Percentiles rank a stretch among this genome's conserved stretches.
Evolutionary conservation across 2,797 vertebrate species (phyloP).

Genomic region (Tinamus major): DNA sequence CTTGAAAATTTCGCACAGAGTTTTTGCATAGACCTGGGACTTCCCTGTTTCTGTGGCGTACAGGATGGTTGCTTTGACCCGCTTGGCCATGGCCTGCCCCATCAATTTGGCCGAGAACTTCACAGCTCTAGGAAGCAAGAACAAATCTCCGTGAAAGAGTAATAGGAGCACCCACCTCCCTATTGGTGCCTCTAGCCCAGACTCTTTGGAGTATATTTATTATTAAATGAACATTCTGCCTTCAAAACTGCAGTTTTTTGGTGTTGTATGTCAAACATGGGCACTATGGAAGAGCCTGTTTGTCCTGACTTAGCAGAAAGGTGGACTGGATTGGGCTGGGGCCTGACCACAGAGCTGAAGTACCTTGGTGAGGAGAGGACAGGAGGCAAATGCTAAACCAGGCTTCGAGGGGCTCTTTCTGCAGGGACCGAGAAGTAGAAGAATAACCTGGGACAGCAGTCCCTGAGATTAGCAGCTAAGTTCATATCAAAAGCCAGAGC

Average conservation of each 20-base stretch:
- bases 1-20: slow-evolving; percentile 98
- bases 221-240: not conserved
- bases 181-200: not conserved
- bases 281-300: not conserved
- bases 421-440: not conserved
- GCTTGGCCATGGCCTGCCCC: slow-evolving; percentile 98
- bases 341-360: not conserved
- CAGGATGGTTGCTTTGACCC: slow-evolving; percentile 97
- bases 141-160: not conserved
- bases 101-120: slow-evolving; percentile 99
- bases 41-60: slow-evolving; percentile 97
- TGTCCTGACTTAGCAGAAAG: not conserved
- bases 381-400: not conserved
- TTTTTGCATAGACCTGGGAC: slow-evolving; percentile 96
- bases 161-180: not conserved
- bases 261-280: not conserved
- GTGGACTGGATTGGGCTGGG: not conserved
- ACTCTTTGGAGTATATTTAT: not conserved
- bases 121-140: slow-evolving; percentile 86
- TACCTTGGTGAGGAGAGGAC: not conserved
- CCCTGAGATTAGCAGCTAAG: not conserved
- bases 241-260: not conserved
- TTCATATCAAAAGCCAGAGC: not conserved
- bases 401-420: not conserved
- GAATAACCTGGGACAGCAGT: not conserved